A percentile compares a stretch with the other conserved stretches of the same genome.
Evolutionary conservation across 2,888 invertebrate species (phyloP).

Genomic region (Dynastes tityus): DNA sequence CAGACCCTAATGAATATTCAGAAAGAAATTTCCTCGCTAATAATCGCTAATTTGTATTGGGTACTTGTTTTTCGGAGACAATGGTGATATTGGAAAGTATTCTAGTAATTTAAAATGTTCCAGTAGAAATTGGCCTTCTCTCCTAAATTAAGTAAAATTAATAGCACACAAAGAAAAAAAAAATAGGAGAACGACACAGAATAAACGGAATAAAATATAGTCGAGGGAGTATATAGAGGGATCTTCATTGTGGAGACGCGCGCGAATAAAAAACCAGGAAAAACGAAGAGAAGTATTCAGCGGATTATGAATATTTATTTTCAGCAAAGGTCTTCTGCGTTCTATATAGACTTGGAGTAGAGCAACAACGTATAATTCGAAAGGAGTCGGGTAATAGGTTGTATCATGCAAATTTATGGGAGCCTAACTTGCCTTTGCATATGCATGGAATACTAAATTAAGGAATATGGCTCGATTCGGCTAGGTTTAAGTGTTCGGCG

Average conservation of each 20-base stretch:
- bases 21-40: no score
- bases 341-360: background rate
- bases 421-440: constrained; percentile 7
- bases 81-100: no score
- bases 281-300: background rate
- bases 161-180: background rate
- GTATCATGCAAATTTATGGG: constrained; percentile 11
- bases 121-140: no score
- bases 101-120: no score
- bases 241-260: background rate
- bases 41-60: no score
- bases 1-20: no score
- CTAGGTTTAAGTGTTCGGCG: background rate
- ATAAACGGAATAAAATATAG: background rate
- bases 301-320: constrained; percentile 15
- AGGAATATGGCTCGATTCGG: background rate
- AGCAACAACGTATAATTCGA: background rate
- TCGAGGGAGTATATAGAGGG: background rate
- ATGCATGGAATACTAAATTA: constrained; percentile 15
- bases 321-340: background rate
- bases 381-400: background rate
- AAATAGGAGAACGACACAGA: background rate
- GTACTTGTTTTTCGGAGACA: no score
- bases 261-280: background rate
- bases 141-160: no score